phyloP scores from a whole-genome alignment of 2,888 invertebrate genomes.

The Frankliniella fusca region DNA sequence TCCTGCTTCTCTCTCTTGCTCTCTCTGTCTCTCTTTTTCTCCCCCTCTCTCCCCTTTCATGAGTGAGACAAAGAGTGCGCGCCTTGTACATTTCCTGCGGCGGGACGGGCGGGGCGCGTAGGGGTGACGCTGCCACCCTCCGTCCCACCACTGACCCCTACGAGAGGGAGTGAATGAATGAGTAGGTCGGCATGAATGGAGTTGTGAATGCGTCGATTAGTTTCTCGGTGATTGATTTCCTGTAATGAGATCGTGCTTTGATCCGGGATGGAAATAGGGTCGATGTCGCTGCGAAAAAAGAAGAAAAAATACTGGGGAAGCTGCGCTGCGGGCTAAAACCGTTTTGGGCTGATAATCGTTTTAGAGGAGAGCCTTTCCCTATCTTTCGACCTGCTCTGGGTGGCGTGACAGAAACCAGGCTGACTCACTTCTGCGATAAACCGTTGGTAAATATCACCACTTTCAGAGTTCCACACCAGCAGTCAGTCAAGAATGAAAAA shows the following conservation, averaged over 20 bases:
- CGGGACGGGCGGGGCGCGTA: not conserved
- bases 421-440: no score
- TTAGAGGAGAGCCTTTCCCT: not conserved
- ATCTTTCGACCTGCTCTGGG: no score
- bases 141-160: not conserved
- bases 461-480: no score
- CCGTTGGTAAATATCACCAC: no score
- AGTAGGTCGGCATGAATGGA: not conserved
- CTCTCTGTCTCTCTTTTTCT: not conserved
- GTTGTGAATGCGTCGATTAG: not conserved
- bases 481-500: no score
- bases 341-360: not conserved
- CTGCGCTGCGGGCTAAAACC: no score
- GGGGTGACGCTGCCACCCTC: not conserved
- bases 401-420: no score
- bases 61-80: not conserved
- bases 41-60: slow-evolving; percentile 2
- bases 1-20: not conserved
- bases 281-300: no score
- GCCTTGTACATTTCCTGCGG: slow-evolving; percentile 15
- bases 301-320: no score
- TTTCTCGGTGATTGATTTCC: slow-evolving; percentile 13
- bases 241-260: slow-evolving; percentile 6
- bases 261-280: no score
- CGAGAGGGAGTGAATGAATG: not conserved